A percentile compares a stretch with the other conserved stretches of the same genome.
Conservation (phyloP, 2,797 vertebrate species). For the Trematomus bernacchii region DNA sequence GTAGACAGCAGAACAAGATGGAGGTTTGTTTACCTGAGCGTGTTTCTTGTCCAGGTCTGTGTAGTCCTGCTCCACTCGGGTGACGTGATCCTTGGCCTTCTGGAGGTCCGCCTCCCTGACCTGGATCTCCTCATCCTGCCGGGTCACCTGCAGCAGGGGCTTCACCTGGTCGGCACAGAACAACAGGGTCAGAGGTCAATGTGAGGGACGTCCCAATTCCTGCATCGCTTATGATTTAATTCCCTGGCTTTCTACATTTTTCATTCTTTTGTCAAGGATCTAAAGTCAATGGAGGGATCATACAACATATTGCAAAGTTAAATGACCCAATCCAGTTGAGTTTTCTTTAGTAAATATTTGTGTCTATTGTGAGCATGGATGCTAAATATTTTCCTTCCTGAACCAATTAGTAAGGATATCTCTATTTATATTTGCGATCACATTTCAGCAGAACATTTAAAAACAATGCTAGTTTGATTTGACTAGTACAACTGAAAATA, state of each 20-base stretch:
- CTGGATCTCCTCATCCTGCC: conserved; percentile 95
- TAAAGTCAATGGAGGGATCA: conserved; percentile 1
- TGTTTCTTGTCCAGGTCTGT: conserved; percentile 88
- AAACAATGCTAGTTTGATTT: background rate
- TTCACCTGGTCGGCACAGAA: conserved; percentile 86
- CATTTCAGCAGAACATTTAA: conserved; percentile 1
- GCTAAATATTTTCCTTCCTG: background rate
- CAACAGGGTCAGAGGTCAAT: conserved; percentile 26
- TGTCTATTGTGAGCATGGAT: background rate
- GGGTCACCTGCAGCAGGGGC: conserved; percentile 92
- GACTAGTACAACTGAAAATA: background rate
- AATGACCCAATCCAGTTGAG: background rate
- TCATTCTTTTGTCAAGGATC: background rate
- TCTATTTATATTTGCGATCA: background rate
- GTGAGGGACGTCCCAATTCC: background rate
- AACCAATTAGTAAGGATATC: background rate
- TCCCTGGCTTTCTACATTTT: background rate
- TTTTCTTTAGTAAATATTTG: background rate
- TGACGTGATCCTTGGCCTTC: conserved; percentile 90
- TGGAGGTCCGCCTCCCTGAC: conserved; percentile 86
- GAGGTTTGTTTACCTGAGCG: conserved; percentile 81
- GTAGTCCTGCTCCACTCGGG: conserved; percentile 85
- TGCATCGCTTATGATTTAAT: background rate
- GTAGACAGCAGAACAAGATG: background rate
- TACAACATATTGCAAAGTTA: background rate